Evolutionary conservation across 2,888 invertebrate genomes (phyloP).

Genomic region (Drosophila borealis): DNA sequence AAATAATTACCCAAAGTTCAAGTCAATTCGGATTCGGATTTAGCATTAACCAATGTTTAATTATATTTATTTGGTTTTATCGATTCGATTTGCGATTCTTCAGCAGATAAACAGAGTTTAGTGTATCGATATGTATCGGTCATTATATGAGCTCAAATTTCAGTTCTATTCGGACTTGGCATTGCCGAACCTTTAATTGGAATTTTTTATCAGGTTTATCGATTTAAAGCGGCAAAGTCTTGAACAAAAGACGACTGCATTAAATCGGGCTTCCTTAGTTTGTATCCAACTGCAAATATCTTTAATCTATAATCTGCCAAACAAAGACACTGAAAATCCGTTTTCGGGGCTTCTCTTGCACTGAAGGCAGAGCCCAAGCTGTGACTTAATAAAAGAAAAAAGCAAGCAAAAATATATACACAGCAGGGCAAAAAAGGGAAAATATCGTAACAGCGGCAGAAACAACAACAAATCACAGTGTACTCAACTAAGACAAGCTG

Average conservation of each 20-base stretch:
- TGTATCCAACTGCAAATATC: slow-evolving; percentile 13
- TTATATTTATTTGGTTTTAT: too few relatives aligned
- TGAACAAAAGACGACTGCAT: slow-evolving; percentile 4
- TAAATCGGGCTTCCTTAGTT: neutral
- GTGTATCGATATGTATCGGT: too few relatives aligned
- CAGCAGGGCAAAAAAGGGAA: slow-evolving; percentile 2
- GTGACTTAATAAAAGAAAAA: slow-evolving; percentile 37
- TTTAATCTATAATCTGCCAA: slow-evolving; percentile 24
- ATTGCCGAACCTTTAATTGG: neutral
- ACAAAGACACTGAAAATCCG: slow-evolving; percentile 20
- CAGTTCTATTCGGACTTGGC: too few relatives aligned
- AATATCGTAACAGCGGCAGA: slow-evolving; percentile 25
- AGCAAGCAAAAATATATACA: neutral
- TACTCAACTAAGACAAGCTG: slow-evolving; percentile 43
- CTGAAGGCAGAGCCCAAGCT: slow-evolving; percentile 15
- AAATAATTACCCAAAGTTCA: too few relatives aligned
- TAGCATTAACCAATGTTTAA: too few relatives aligned
- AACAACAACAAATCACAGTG: slow-evolving; percentile 47
- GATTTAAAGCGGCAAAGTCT: neutral
- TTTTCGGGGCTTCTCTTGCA: slow-evolving; percentile 12
- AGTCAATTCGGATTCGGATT: too few relatives aligned
- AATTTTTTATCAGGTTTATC: neutral
- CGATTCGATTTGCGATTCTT: too few relatives aligned
- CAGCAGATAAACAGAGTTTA: too few relatives aligned
- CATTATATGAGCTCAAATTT: too few relatives aligned